Percentiles rank a stretch among this genome's conserved stretches.
Conservation (phyloP, 2,888 invertebrate genomes). For the Heliconius aoede region DNA sequence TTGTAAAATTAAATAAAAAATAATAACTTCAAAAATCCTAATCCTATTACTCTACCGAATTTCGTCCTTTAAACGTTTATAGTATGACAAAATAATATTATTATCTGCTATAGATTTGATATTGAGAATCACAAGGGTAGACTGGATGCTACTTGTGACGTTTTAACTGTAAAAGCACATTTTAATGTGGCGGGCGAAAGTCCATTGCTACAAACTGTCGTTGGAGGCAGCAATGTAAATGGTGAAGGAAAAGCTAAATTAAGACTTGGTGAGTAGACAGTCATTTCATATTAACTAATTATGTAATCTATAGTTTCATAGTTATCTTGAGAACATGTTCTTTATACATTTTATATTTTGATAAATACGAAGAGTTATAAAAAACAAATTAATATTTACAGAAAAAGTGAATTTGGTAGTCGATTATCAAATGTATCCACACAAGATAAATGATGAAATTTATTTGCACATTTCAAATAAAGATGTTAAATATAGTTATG, state of each 20-base stretch:
- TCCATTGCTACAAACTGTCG: conserved; percentile 49
- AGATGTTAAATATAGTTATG: conserved; percentile 55
- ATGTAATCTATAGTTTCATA: too few species aligned
- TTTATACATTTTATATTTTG: too few species aligned
- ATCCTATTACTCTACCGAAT: too few species aligned
- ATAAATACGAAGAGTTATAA: background rate
- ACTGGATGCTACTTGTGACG: conserved; percentile 51
- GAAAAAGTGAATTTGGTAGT: conserved; percentile 52
- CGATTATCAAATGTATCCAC: conserved; percentile 53
- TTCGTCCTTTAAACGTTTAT: too few species aligned
- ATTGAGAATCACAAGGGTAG: conserved; percentile 1
- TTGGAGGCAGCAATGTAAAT: conserved; percentile 50
- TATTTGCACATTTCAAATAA: conserved; percentile 57
- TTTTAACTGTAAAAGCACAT: conserved; percentile 56
- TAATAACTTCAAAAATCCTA: too few species aligned
- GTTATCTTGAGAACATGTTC: too few species aligned
- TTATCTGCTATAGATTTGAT: background rate
- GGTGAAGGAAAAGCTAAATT: conserved; percentile 59
- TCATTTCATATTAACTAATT: background rate
- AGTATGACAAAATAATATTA: background rate
- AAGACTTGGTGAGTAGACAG: conserved; percentile 52
- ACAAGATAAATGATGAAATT: conserved; percentile 58
- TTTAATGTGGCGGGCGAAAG: conserved; percentile 51
- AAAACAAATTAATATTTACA: conserved; percentile 20
- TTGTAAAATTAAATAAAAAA: too few species aligned